Evolutionary conservation across 2,797 vertebrate species (phyloP).

Genomic region (Helarctos malayanus): DNA sequence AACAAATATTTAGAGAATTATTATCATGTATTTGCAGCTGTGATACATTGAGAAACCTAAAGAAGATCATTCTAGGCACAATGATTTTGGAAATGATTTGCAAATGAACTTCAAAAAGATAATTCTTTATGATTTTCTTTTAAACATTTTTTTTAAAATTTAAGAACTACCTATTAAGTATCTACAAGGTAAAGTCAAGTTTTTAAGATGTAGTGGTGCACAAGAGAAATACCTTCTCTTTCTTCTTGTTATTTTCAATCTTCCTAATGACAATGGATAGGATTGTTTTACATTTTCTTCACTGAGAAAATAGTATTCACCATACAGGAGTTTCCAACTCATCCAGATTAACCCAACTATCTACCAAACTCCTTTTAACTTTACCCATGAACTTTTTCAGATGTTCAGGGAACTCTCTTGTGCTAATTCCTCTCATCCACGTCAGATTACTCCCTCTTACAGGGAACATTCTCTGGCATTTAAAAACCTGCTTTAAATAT

Average conservation of each 20-base stretch:
- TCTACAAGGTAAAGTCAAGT: neutral
- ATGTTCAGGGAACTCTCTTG: neutral
- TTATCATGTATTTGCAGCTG: neutral
- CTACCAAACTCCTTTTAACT: neutral
- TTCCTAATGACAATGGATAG: neutral
- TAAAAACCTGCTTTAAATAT: neutral
- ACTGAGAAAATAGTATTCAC: neutral
- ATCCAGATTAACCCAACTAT: rapidly evolving
- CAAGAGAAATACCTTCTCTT: neutral
- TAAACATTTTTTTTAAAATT: neutral
- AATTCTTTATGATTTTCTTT: neutral
- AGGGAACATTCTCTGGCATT: neutral
- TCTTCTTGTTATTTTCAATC: neutral
- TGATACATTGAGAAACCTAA: neutral
- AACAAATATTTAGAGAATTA: neutral
- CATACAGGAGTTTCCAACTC: neutral
- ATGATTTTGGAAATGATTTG: neutral
- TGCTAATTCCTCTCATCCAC: neutral
- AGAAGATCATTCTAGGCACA: neutral
- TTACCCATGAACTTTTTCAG: neutral
- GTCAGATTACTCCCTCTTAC: neutral
- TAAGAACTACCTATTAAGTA: neutral
- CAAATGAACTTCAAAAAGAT: neutral
- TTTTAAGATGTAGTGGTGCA: neutral
- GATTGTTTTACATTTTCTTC: neutral